Percentiles rank a stretch among this genome's conserved stretches.
Evolutionary conservation across 2,797 vertebrate species (phyloP).

Genomic region (Masticophis lateralis): DNA sequence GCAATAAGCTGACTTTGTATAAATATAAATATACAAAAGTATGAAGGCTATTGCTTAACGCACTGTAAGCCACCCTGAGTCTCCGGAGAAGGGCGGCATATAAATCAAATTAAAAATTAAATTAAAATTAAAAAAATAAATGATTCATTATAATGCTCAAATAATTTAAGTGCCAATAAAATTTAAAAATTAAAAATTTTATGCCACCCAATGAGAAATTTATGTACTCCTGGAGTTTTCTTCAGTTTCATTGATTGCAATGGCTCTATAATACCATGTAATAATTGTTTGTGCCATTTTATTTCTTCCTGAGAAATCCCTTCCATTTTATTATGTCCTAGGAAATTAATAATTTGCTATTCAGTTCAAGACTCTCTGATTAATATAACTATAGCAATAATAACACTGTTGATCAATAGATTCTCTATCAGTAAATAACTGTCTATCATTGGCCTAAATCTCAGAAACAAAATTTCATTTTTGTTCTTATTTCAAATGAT

Average conservation of each 20-base stretch:
- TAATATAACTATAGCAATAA: not conserved
- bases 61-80: too few species aligned
- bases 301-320: not conserved
- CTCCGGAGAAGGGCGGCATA: too few species aligned
- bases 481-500: not conserved
- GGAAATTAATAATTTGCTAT: not conserved
- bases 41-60: too few species aligned
- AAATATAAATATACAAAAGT: too few species aligned
- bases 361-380: not conserved
- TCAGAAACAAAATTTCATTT: not conserved
- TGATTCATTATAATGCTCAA: not conserved
- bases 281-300: not conserved
- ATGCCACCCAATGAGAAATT: not conserved
- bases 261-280: not conserved
- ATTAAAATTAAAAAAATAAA: not conserved
- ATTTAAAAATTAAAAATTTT: not conserved
- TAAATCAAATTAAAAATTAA: too few species aligned
- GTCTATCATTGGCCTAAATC: not conserved
- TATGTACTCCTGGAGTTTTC: not conserved
- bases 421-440: not conserved
- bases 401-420: not conserved
- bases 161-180: not conserved
- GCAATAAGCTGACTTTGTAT: too few species aligned
- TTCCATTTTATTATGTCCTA: not conserved
- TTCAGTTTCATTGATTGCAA: not conserved